Conservation (phyloP, 2,113 vertebrate genomes). For the Noctilio leporinus region DNA sequence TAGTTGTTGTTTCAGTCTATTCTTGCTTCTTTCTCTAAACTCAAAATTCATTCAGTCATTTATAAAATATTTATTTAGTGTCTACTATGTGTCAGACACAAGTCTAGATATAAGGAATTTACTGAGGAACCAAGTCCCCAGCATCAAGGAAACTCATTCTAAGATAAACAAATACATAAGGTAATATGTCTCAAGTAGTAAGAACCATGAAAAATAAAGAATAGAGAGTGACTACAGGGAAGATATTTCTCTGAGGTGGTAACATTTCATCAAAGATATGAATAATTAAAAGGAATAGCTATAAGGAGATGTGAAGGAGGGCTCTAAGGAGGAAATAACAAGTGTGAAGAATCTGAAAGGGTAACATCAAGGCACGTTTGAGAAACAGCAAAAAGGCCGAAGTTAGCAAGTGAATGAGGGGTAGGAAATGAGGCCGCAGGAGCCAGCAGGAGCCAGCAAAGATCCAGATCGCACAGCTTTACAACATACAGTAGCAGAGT, state of each 20-base stretch:
- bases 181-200: background rate
- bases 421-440: background rate
- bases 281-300: background rate
- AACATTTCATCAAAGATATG: background rate
- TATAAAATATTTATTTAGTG: background rate
- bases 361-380: background rate
- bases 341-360: background rate
- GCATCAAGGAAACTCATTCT: background rate
- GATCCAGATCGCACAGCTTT: background rate
- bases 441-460: no score
- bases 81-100: background rate
- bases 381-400: background rate
- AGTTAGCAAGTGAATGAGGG: background rate
- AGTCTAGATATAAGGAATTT: background rate
- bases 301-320: background rate
- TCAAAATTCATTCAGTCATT: conserved; percentile 12
- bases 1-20: background rate
- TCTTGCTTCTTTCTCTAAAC: background rate
- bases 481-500: background rate
- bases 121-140: background rate
- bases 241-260: background rate
- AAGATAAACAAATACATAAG: background rate
- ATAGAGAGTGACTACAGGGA: background rate
- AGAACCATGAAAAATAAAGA: background rate
- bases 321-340: background rate